Evolutionary conservation across 2,888 invertebrate genomes (phyloP).

Genomic region (Meta bourneti): DNA sequence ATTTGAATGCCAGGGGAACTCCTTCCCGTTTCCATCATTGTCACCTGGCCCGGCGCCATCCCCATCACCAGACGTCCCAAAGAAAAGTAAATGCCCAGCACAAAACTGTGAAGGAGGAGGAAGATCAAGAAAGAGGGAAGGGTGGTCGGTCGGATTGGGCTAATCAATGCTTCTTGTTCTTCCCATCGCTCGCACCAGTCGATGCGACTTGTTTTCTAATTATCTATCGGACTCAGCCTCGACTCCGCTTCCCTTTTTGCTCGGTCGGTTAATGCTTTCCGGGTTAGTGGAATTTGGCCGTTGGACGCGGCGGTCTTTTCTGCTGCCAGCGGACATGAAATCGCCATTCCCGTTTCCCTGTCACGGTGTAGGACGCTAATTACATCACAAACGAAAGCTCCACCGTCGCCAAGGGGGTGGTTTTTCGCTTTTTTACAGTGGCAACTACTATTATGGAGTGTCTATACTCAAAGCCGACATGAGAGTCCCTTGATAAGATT

Average conservation of each 20-base stretch:
- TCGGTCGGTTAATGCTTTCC: neutral
- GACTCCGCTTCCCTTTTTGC: constrained; percentile 5
- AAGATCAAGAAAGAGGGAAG: neutral
- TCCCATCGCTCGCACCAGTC: neutral
- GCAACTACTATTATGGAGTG: too few relatives aligned
- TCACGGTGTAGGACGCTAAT: neutral
- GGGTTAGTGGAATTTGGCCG: neutral
- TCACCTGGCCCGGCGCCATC: constrained; percentile 56
- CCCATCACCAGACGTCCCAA: neutral
- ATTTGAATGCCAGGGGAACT: constrained; percentile 34
- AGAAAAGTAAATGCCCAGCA: constrained; percentile 13
- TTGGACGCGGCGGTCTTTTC: constrained; percentile 4
- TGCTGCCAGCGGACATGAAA: constrained; percentile 15
- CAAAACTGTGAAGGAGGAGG: constrained; percentile 6
- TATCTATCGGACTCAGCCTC: constrained; percentile 9
- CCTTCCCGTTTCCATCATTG: constrained; percentile 38
- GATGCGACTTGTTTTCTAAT: constrained; percentile 50
- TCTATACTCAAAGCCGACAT: too few relatives aligned
- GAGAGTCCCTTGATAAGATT: too few relatives aligned
- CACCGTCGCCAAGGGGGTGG: too few relatives aligned
- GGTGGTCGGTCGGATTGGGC: neutral
- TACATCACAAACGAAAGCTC: too few relatives aligned
- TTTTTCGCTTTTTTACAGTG: too few relatives aligned
- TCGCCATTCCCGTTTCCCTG: neutral
- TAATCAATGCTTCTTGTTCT: constrained; percentile 58